Evolutionary conservation across 2,113 vertebrate species (phyloP).

Genomic region (Petromus typicus): DNA sequence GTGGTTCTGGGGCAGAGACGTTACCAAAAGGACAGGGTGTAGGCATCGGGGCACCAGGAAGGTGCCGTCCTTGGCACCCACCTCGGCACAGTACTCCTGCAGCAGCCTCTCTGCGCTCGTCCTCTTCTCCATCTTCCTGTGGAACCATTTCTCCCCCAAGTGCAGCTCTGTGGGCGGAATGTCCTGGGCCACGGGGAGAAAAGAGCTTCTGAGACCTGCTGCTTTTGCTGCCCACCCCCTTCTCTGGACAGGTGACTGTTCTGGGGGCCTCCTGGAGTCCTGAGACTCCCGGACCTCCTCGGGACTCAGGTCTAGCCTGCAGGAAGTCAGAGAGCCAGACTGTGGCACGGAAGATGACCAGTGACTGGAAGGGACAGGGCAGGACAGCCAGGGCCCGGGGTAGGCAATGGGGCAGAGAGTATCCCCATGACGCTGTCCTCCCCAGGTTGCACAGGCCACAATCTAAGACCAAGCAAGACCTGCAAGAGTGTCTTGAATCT

Average conservation of each 20-base stretch:
- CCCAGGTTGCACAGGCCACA: background rate
- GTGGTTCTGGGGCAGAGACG: accelerated
- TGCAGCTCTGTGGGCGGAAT: conserved; percentile 89
- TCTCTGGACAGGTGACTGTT: background rate
- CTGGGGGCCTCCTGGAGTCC: background rate
- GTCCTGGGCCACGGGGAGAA: conserved; percentile 79
- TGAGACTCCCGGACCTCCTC: background rate
- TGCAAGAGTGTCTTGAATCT: background rate
- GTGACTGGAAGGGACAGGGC: too few relatives aligned
- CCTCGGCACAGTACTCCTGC: conserved; percentile 93
- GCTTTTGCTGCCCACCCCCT: background rate
- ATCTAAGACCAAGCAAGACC: background rate
- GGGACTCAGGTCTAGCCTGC: too few relatives aligned
- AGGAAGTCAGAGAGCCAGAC: too few relatives aligned
- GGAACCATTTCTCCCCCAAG: conserved; percentile 94
- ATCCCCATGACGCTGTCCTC: background rate
- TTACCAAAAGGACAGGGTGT: conserved; percentile 97
- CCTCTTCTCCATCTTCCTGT: conserved; percentile 93
- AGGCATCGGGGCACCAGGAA: conserved; percentile 93
- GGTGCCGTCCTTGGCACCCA: conserved; percentile 92
- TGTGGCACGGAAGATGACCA: too few relatives aligned
- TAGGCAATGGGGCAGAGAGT: accelerated
- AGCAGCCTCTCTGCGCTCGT: conserved; percentile 93
- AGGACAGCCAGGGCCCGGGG: too few relatives aligned
- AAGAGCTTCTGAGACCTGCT: background rate